Percentiles rank a stretch among this genome's conserved stretches.
phyloP scores from a whole-genome alignment of 2,113 vertebrate species.

The Phalacrocorax aristotelis region DNA sequence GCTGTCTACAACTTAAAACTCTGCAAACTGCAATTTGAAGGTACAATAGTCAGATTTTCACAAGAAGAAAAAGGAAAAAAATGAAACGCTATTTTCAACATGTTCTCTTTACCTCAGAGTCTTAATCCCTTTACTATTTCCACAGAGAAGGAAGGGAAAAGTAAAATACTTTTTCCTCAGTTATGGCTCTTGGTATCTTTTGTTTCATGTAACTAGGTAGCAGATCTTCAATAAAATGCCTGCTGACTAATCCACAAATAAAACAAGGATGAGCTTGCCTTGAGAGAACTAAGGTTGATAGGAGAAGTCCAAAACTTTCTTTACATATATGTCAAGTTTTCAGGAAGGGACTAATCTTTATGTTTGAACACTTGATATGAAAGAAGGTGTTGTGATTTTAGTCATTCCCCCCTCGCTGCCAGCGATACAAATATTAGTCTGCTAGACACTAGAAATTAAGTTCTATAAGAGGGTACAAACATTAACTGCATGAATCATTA shows the following conservation, averaged over 20 bases:
- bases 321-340: not conserved
- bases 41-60: not conserved
- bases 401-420: rapidly evolving
- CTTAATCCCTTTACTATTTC: not conserved
- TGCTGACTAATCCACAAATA: not conserved
- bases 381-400: not conserved
- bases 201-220: not conserved
- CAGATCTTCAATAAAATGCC: not conserved
- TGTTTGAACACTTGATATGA: not conserved
- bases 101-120: not conserved
- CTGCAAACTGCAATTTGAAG: not conserved
- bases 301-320: not conserved
- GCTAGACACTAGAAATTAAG: not conserved
- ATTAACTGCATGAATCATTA: not conserved
- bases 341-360: not conserved
- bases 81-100: not conserved
- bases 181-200: not conserved
- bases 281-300: not conserved
- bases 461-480: not conserved
- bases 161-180: not conserved
- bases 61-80: not conserved
- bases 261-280: not conserved
- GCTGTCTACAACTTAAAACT: not conserved
- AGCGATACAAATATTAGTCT: not conserved
- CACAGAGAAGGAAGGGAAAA: not conserved